These are phyloP conservation scores for Protobothrops mucrosquamatus DNA, from an alignment of 2,113 vertebrate genomes.

Conservation along the genomic window DNA sequence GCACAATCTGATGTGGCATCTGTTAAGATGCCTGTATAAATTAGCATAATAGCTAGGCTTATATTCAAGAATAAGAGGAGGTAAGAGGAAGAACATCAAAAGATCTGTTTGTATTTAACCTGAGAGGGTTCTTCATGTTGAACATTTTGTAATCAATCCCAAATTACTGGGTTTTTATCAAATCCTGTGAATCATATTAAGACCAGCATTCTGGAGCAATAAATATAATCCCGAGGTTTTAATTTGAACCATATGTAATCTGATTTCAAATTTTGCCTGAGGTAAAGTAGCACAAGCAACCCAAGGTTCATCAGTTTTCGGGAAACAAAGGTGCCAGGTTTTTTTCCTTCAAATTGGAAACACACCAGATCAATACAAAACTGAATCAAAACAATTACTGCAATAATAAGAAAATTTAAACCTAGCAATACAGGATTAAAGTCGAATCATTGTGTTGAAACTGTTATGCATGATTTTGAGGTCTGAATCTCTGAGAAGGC, in stretches of 20 bases:
- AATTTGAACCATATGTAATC: neutral
- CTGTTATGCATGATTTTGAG: neutral
- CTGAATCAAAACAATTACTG: neutral
- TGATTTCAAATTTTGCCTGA: neutral
- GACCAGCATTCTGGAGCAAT: neutral
- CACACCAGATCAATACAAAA: neutral
- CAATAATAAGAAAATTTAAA: neutral
- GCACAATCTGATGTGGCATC: constrained; percentile 6
- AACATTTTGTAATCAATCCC: neutral
- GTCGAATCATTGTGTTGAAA: neutral
- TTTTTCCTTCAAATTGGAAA: neutral
- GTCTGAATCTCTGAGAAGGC: neutral
- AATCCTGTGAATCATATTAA: neutral
- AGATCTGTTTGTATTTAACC: neutral
- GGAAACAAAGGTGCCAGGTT: neutral
- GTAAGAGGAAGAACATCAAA: neutral
- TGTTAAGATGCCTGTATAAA: constrained; percentile 24
- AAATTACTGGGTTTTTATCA: neutral
- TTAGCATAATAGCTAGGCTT: constrained; percentile 29
- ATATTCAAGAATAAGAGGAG: neutral
- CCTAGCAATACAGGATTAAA: neutral
- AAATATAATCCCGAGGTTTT: neutral
- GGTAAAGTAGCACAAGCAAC: neutral
- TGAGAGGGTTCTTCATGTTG: neutral
- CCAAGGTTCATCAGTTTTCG: neutral